Conservation (phyloP, 2,113 vertebrate genomes). For the Centropus bengalensis region DNA sequence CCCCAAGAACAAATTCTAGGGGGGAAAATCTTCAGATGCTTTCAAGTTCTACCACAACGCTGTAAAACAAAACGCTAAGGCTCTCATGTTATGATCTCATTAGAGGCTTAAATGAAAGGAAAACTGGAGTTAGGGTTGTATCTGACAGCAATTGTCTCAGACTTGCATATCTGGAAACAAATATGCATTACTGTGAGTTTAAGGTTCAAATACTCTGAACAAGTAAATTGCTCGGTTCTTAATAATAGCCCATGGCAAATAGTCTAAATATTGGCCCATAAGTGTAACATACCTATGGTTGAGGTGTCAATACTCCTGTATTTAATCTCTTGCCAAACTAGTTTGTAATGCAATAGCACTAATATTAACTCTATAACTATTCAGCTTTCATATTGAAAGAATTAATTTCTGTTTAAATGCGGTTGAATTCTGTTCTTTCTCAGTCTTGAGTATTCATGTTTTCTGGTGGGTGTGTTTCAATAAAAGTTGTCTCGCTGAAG, state of each 20-base stretch:
- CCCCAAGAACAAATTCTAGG: not conserved
- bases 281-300: not conserved
- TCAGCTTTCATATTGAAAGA: not conserved
- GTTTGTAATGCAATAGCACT: not conserved
- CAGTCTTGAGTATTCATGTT: not conserved
- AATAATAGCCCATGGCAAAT: not conserved
- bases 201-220: not conserved
- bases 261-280: not conserved
- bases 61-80: not conserved
- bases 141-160: not conserved
- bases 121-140: not conserved
- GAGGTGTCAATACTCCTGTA: not conserved
- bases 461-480: not conserved
- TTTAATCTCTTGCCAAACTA: not conserved
- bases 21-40: not conserved
- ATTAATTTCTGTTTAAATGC: not conserved
- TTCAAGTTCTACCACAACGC: not conserved
- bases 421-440: not conserved
- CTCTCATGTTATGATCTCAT: not conserved
- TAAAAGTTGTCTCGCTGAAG: not conserved
- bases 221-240: not conserved
- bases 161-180: not conserved
- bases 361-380: not conserved
- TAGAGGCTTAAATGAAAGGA: not conserved
- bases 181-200: not conserved